A percentile compares a stretch with the other conserved stretches of the same genome.
These are phyloP conservation scores for Aphelinus certus DNA, from an alignment of 1,140 invertebrate genomes.

Conservation along the genomic window DNA sequence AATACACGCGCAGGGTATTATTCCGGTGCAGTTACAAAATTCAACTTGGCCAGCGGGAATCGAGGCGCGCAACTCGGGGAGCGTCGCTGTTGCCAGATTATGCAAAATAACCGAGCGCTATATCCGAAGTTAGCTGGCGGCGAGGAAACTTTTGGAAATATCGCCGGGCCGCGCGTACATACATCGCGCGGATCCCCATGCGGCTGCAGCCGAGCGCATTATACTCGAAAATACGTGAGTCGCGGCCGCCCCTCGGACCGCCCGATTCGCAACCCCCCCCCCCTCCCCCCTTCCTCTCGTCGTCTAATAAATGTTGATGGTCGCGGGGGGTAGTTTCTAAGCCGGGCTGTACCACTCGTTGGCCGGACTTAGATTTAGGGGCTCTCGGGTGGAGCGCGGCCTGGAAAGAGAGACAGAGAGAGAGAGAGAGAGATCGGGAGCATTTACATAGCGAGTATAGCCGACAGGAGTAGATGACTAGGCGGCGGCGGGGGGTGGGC, in stretches of 20 bases:
- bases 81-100: conserved; percentile 26
- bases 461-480: conserved; percentile 65
- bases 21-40: conserved; percentile 5
- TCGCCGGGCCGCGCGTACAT: neutral
- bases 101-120: conserved; percentile 37
- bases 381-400: conserved; percentile 55
- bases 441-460: conserved; percentile 65
- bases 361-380: conserved; percentile 65
- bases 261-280: conserved; percentile 36
- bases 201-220: conserved; percentile 32
- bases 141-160: conserved; percentile 38
- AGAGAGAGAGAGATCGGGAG: conserved; percentile 45
- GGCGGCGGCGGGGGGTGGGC: conserved; percentile 46
- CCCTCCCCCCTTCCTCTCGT: too few species aligned
- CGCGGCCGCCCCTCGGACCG: conserved; percentile 12
- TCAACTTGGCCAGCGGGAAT: conserved; percentile 36
- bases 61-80: neutral
- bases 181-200: conserved; percentile 13
- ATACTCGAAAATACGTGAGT: conserved; percentile 39
- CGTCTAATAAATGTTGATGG: conserved; percentile 4
- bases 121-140: conserved; percentile 32
- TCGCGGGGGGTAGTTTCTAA: conserved; percentile 50
- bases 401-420: conserved; percentile 35
- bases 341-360: conserved; percentile 58
- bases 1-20: too few species aligned